Base-by-base conservation (phyloP, 2,113 vertebrate genomes). In the Sebastes schlegelii region DNA sequence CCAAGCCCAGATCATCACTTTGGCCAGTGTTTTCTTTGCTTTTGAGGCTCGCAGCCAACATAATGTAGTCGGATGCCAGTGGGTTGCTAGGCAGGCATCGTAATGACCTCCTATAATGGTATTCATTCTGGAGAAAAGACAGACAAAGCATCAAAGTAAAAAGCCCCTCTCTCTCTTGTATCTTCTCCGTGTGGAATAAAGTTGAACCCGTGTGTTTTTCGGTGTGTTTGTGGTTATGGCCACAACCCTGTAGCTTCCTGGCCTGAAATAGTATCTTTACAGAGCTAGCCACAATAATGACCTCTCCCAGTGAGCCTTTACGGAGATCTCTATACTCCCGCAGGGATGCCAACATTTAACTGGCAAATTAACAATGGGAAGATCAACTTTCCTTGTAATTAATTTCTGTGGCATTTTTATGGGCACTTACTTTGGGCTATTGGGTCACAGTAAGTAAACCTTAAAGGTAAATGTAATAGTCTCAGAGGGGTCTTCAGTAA, bases 401-500 rank as follows among this genome's bases (percentile, higher is more conserved):
- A 86, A 91, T 91, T 93, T 88, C 77, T 77, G 80, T 84, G 85
- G 77, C 82, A 77, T 91, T 94, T 95, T 92, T 91, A 93, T 88
- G 84, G 80, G 85, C 73, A 70, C 82, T 88, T 86, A 77, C 85
- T 85, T 91, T 90, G 40, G 81, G 85, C 77, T 87, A 89, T 88
- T 91, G 62, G 89, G 93, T 93, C 91, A 91, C 76, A 89, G 88
- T 89, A 81, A 83, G 81, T 92, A 84, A 91, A 92, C 92, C 79
- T 79, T 93, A 88, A 91, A 91, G 82, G 85, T 68, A 71, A 89
- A 74, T 87, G 86, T 86, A 89, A 93, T 82, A 54, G 79, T 86
- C 89, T 89, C 89, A 46, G 40, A 82, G 84, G 89, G 84, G 79
- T 91, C 74, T 91, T 92, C 88, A 85, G 68, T 73, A 54, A 19